phyloP scores from a whole-genome alignment of 1,140 invertebrate genomes.

The Apis cerana region DNA sequence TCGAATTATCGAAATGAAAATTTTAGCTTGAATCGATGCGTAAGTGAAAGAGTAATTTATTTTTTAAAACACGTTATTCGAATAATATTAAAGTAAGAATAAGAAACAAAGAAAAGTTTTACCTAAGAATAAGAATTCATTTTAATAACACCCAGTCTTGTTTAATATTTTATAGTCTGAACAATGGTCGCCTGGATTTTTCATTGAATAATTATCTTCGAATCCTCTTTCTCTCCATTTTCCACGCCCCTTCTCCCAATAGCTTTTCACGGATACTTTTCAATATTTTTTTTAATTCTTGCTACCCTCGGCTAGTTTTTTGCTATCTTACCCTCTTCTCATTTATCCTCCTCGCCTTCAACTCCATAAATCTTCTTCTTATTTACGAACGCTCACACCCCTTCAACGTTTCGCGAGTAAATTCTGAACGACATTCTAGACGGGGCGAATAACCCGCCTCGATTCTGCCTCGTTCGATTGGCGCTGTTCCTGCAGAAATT shows the following conservation, averaged over 20 bases:
- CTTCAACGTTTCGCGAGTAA: not conserved
- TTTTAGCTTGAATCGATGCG: no score
- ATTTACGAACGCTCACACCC: not conserved
- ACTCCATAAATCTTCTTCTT: not conserved
- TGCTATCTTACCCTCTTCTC: not conserved
- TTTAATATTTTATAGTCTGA: not conserved
- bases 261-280: not conserved
- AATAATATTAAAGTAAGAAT: no score
- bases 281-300: not conserved
- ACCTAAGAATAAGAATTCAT: no score
- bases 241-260: not conserved
- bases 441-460: not conserved
- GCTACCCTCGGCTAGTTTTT: not conserved
- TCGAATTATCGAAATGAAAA: no score
- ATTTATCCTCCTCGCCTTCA: not conserved
- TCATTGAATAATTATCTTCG: not conserved
- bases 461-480: slow-evolving; percentile 7
- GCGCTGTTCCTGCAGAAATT: not conserved
- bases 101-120: no score
- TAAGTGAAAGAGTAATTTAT: no score
- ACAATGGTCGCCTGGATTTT: not conserved
- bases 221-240: not conserved
- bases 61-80: no score
- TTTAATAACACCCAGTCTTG: not conserved
- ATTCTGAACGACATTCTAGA: not conserved